phyloP scores from a whole-genome alignment of 2,113 vertebrate species.

The Mustelus asterias region DNA sequence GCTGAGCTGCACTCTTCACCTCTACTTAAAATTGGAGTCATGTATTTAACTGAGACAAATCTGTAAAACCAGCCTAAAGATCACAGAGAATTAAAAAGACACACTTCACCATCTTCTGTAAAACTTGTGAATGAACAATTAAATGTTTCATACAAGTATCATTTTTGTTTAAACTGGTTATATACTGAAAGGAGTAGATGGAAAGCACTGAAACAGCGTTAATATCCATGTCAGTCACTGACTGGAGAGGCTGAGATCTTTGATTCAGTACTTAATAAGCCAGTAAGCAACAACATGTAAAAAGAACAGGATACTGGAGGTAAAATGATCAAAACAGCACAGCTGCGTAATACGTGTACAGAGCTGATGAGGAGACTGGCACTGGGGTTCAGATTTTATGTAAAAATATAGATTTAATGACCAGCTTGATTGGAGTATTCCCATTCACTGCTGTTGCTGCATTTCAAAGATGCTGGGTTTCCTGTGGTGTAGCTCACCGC shows the following conservation, averaged over 20 bases:
- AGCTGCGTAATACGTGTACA: not conserved
- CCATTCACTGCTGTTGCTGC: not conserved
- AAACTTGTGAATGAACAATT: not conserved
- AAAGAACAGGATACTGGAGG: not conserved
- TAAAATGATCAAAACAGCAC: not conserved
- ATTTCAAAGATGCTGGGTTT: not conserved
- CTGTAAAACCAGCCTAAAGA: not conserved
- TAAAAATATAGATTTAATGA: not conserved
- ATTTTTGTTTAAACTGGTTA: not conserved
- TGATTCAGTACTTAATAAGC: not conserved
- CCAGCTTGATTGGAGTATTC: not conserved
- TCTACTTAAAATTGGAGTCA: not conserved
- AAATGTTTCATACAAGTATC: not conserved
- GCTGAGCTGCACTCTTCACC: not conserved
- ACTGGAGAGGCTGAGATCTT: not conserved
- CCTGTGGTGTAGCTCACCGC: not conserved
- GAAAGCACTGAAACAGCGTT: not conserved
- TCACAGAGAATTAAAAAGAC: not conserved
- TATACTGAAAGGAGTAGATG: not conserved
- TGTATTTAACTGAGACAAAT: not conserved
- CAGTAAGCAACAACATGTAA: not conserved
- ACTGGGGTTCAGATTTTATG: not conserved
- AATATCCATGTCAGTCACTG: not conserved
- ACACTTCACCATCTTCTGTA: not conserved
- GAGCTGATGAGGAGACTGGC: not conserved